phyloP scores from a whole-genome alignment of 2,888 invertebrate genomes.

The Brachyptera risi region DNA sequence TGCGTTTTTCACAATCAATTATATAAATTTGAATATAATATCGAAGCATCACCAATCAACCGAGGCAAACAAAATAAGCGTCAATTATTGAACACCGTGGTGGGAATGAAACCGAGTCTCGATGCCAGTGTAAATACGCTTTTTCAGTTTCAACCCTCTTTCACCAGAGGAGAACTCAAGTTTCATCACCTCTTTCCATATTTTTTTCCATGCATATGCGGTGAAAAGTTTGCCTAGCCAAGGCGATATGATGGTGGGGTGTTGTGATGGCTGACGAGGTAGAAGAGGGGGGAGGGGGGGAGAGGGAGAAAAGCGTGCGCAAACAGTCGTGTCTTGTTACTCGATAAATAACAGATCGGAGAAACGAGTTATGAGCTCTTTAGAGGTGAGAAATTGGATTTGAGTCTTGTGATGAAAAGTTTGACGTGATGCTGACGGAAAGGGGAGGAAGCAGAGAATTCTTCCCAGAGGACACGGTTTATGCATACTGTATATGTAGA shows the following conservation, averaged over 20 bases:
- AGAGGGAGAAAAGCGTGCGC: too few species aligned
- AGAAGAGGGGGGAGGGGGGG: conserved; percentile 2
- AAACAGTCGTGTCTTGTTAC: conserved; percentile 32
- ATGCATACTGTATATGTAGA: too few species aligned
- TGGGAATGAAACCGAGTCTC: background rate
- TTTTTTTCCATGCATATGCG: conserved; percentile 14
- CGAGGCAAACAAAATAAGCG: background rate
- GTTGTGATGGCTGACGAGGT: background rate
- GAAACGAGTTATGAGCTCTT: conserved; percentile 32
- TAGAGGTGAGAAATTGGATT: conserved; percentile 33
- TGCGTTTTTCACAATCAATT: too few species aligned
- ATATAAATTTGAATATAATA: too few species aligned
- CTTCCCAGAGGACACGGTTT: too few species aligned
- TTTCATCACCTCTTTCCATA: conserved; percentile 15
- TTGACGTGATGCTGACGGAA: background rate
- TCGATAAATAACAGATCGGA: conserved; percentile 32
- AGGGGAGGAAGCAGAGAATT: background rate
- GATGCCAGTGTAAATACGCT: conserved; percentile 3
- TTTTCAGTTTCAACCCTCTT: conserved; percentile 4
- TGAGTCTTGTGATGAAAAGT: conserved; percentile 18
- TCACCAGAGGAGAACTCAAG: background rate
- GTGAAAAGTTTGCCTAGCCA: background rate
- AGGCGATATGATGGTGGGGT: background rate
- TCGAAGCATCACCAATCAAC: too few species aligned
- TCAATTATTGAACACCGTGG: background rate